phyloP scores from a whole-genome alignment of 2,113 vertebrate genomes.

The Amphiprion ocellaris region DNA sequence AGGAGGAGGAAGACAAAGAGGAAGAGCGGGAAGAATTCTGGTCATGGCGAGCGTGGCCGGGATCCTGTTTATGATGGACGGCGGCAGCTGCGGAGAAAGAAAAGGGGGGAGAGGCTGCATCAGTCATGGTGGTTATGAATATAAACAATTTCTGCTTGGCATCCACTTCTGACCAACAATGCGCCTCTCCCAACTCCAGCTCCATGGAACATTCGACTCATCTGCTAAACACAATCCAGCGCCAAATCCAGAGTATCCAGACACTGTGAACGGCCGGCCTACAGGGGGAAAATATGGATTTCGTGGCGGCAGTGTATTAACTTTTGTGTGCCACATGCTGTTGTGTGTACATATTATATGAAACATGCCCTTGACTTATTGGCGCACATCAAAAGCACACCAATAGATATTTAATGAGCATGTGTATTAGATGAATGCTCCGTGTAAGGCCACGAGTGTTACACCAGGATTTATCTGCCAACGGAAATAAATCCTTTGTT shows the following conservation, averaged over 20 bases:
- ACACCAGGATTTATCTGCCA: background rate
- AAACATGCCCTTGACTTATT: slow-evolving; percentile 54
- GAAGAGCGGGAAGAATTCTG: slow-evolving; percentile 66
- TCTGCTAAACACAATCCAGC: slow-evolving; percentile 46
- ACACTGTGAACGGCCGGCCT: slow-evolving; percentile 11
- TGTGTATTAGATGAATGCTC: background rate
- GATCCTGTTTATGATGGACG: slow-evolving; percentile 69
- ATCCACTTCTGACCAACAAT: slow-evolving; percentile 43
- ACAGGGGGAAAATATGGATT: slow-evolving; percentile 57
- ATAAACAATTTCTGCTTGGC: slow-evolving; percentile 65
- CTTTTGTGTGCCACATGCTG: slow-evolving; percentile 60
- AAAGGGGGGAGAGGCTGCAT: slow-evolving; percentile 34
- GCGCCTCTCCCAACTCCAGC: slow-evolving; percentile 20
- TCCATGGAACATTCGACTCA: slow-evolving; percentile 61
- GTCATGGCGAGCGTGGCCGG: slow-evolving; percentile 32
- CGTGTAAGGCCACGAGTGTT: background rate
- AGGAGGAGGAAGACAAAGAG: slow-evolving; percentile 68
- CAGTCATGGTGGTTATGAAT: slow-evolving; percentile 73
- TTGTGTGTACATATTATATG: slow-evolving; percentile 32
- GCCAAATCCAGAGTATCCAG: slow-evolving; percentile 31
- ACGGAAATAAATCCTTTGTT: slow-evolving; percentile 23
- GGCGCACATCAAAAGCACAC: slow-evolving; percentile 14
- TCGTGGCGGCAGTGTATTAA: slow-evolving; percentile 36
- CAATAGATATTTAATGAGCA: background rate
- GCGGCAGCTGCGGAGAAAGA: slow-evolving; percentile 70